phyloP scores from a whole-genome alignment of 1,140 invertebrate species.

The Adoxophyes honmai region DNA sequence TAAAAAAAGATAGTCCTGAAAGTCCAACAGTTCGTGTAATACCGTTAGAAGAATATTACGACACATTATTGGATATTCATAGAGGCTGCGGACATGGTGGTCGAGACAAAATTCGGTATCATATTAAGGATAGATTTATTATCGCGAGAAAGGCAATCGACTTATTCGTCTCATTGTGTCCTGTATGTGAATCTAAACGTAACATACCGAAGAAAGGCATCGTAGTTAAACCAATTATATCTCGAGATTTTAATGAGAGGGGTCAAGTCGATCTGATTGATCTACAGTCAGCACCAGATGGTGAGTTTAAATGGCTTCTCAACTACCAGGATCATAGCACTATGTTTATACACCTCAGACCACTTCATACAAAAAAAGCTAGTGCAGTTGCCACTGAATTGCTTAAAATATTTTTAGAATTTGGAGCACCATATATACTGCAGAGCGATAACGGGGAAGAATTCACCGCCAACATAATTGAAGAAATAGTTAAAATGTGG shows the following conservation, averaged over 20 bases:
- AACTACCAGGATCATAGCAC: slow-evolving; percentile 71
- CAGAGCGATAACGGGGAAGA: slow-evolving; percentile 49
- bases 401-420: slow-evolving; percentile 38
- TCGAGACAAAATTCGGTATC: slow-evolving; percentile 29
- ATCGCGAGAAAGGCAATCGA: slow-evolving; percentile 26
- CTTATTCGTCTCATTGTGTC: slow-evolving; percentile 23
- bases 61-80: slow-evolving; percentile 29
- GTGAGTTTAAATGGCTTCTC: slow-evolving; percentile 62
- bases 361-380: slow-evolving; percentile 40
- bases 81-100: slow-evolving; percentile 34
- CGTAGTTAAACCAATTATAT: slow-evolving; percentile 48
- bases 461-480: slow-evolving; percentile 47
- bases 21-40: slow-evolving; percentile 14
- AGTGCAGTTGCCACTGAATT: slow-evolving; percentile 33
- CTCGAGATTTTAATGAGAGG: slow-evolving; percentile 45
- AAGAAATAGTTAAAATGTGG: slow-evolving; percentile 45
- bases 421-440: slow-evolving; percentile 50
- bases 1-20: slow-evolving; percentile 17
- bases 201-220: slow-evolving; percentile 31
- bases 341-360: slow-evolving; percentile 51
- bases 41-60: slow-evolving; percentile 27
- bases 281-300: slow-evolving; percentile 57
- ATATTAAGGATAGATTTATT: slow-evolving; percentile 25
- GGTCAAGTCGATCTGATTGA: slow-evolving; percentile 73
- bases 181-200: slow-evolving; percentile 33